Evolutionary conservation across 2,113 vertebrate genomes (phyloP).

Genomic region (Pangasianodon hypophthalmus): DNA sequence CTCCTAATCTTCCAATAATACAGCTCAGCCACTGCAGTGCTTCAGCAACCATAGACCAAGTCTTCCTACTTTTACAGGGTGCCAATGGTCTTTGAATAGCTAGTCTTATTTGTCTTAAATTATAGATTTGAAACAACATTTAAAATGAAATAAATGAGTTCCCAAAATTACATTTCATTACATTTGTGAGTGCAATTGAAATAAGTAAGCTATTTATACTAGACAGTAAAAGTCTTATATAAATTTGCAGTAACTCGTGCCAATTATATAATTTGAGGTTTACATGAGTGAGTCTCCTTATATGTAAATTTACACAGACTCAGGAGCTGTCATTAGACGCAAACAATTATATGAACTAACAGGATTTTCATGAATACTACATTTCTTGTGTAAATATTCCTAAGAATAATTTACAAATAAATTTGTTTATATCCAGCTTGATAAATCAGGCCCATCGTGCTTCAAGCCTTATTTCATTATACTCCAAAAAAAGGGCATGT

Average conservation of each 20-base stretch:
- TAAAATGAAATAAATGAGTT: background rate
- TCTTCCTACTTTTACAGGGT: background rate
- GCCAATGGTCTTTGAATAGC: background rate
- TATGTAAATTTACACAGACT: background rate
- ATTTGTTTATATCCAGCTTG: background rate
- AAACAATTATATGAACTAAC: background rate
- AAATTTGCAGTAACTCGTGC: background rate
- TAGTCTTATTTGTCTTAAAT: background rate
- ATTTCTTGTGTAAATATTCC: background rate
- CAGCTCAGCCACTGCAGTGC: background rate
- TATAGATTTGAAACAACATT: background rate
- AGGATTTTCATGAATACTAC: background rate
- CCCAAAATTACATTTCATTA: background rate
- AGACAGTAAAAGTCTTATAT: background rate
- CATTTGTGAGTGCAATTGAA: background rate
- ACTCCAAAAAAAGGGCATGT: background rate
- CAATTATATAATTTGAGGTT: background rate
- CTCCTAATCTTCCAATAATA: background rate
- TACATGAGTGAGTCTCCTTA: background rate
- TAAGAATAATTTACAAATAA: background rate
- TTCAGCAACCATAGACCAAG: background rate
- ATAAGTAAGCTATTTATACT: background rate
- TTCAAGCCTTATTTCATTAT: background rate
- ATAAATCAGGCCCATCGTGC: background rate
- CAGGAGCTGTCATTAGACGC: background rate